Percentiles rank a stretch among this genome's conserved stretches.
These are phyloP conservation scores for Pseudococcus longispinus DNA, from an alignment of 2,888 invertebrate genomes.

Conservation along the genomic window DNA sequence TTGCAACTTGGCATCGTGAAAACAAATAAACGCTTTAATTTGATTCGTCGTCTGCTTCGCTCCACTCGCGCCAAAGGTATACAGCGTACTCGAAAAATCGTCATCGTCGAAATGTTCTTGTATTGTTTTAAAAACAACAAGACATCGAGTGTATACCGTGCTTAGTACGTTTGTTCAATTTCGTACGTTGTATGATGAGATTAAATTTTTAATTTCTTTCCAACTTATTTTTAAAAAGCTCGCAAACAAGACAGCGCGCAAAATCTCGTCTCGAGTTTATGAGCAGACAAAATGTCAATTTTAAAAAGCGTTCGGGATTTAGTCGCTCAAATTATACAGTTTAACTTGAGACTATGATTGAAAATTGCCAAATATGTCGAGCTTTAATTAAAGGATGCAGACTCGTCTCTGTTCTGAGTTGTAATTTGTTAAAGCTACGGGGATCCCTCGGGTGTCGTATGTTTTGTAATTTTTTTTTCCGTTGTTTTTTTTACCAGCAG, in stretches of 20 bases:
- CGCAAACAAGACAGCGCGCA: not conserved
- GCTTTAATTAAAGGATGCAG: not conserved
- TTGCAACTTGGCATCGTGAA: not conserved
- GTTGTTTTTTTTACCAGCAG: not conserved
- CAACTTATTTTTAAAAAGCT: not conserved
- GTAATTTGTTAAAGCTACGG: not conserved
- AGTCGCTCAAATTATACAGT: not conserved
- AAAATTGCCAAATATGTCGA: not conserved
- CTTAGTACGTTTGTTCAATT: not conserved
- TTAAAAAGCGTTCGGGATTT: not conserved
- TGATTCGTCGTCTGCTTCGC: not conserved
- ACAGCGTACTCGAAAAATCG: not conserved
- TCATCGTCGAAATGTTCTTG: not conserved
- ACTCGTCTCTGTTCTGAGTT: not conserved
- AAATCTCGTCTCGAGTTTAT: not conserved
- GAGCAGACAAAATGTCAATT: not conserved
- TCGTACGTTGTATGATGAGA: not conserved
- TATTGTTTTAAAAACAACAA: not conserved
- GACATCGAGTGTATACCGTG: not conserved
- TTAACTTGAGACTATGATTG: not conserved
- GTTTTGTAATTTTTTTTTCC: not conserved
- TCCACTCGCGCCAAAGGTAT: not conserved
- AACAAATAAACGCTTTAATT: conserved; percentile 13
- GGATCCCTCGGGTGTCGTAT: not conserved
- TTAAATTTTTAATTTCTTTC: conserved; percentile 15